These are phyloP conservation scores for Zaprionus ornatus DNA, from an alignment of 1,140 invertebrate genomes.

Conservation along the genomic window DNA sequence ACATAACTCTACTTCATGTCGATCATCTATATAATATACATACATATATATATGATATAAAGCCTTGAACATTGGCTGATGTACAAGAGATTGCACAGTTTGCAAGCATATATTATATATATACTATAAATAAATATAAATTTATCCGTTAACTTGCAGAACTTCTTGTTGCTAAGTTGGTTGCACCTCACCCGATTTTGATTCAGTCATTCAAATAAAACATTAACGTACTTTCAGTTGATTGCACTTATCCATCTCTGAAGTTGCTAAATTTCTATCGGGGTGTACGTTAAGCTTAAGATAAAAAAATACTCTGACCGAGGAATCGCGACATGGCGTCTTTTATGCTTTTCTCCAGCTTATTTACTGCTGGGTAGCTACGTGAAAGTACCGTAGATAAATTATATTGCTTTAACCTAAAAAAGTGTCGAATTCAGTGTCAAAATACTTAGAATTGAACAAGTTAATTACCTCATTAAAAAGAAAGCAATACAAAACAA, in stretches of 20 bases:
- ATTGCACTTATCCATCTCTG: background rate
- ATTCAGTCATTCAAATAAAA: background rate
- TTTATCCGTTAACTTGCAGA: background rate
- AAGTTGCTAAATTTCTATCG: background rate
- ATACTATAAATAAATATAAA: too few species aligned
- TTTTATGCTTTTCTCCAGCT: background rate
- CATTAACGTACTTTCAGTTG: background rate
- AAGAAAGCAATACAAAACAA: background rate
- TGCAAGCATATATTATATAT: background rate
- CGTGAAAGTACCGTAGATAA: background rate
- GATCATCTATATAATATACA: background rate
- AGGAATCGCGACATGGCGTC: background rate
- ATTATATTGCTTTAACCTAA: background rate
- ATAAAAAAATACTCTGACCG: background rate
- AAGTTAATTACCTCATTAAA: background rate
- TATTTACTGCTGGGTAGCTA: background rate
- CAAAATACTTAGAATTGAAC: background rate
- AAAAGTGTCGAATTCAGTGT: constrained; percentile 1
- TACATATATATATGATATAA: background rate
- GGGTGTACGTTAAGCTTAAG: background rate
- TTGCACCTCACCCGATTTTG: background rate
- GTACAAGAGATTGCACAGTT: too few species aligned
- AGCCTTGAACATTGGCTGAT: background rate
- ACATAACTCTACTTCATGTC: background rate
- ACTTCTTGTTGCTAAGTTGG: background rate